phyloP scores from a whole-genome alignment of 2,888 invertebrate species.

The Miltochrista miniata region DNA sequence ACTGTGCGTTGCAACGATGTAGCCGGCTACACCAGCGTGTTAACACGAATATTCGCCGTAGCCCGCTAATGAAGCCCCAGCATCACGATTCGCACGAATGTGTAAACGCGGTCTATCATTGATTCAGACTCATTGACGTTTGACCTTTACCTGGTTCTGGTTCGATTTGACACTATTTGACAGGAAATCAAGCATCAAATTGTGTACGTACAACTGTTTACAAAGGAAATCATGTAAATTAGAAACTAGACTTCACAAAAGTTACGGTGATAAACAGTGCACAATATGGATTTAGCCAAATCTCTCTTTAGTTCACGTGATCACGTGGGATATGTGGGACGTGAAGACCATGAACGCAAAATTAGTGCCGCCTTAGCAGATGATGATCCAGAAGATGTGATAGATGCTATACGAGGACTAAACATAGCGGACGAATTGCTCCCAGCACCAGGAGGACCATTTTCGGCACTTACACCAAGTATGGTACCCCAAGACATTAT shows the following conservation, averaged over 20 bases:
- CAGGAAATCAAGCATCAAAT: no score
- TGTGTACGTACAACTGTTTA: conserved; percentile 25
- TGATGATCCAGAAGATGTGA: conserved; percentile 87
- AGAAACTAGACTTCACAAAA: neutral
- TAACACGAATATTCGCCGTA: no score
- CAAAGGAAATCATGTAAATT: conserved; percentile 16
- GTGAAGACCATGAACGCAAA: conserved; percentile 92
- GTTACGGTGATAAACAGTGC: neutral
- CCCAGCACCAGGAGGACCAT: conserved; percentile 94
- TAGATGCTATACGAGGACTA: conserved; percentile 87
- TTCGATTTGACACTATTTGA: no score
- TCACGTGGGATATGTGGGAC: conserved; percentile 95
- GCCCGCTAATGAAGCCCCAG: no score
- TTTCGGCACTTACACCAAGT: conserved; percentile 96
- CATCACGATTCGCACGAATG: no score
- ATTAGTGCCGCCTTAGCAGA: conserved; percentile 91
- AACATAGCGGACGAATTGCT: conserved; percentile 87
- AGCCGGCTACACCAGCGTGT: no score
- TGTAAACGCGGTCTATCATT: no score
- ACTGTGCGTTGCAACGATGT: no score
- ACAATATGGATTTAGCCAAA: conserved; percentile 94
- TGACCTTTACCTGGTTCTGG: no score
- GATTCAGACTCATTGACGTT: no score
- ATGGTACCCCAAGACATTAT: conserved; percentile 99
- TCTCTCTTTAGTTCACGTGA: conserved; percentile 93